Evolutionary conservation across 2,113 vertebrate genomes (phyloP), one percentile per base, ranked within the genome.

Genomic region (Aspiorhynchus laticeps): DNA sequence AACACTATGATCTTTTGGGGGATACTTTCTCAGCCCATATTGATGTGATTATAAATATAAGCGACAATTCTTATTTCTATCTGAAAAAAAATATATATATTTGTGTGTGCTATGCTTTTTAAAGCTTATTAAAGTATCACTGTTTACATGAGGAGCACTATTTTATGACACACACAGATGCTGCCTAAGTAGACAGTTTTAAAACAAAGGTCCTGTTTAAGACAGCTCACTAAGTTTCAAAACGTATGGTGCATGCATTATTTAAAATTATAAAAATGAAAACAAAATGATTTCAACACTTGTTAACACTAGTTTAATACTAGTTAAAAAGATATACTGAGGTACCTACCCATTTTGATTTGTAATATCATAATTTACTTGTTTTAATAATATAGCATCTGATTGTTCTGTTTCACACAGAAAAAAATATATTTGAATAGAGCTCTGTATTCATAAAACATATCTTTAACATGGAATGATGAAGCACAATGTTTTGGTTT

Each of bases 401-500:
- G 14, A 80, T 63, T 59, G 11, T 17, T 75, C 41, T 26, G 73
- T 75, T 46, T 75, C 36, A 77, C 2, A 38, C 3, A 38, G 9
- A 6, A 12, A 5, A 24, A 6, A 38, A 73, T 2, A 73, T 38
- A 0, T 31, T 14, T 14, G 11, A 61, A 63, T 24, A 73, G 15
- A 24, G 9, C 11, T 38, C 61, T 26, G 2, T 2, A 5, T 10
- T 15, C 12, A 24, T 15, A 61, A 63, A 38, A 7, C 33, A 80
- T 41, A 10, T 24, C 3, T 61, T 61, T 36, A 7, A 80, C 78
- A 63, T 56, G 46, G n/a, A 33, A 41, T 2, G 5, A 65, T 41
- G 19, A n/a, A 41, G 36, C 71, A n/a, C 71, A 41, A 74, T 74
- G 71, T 61, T n/a, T 43, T 26, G 33, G 12, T 61, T 81, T 81